phyloP scores from a whole-genome alignment of 2,797 vertebrate species.

The Pseudochirops cupreus region DNA sequence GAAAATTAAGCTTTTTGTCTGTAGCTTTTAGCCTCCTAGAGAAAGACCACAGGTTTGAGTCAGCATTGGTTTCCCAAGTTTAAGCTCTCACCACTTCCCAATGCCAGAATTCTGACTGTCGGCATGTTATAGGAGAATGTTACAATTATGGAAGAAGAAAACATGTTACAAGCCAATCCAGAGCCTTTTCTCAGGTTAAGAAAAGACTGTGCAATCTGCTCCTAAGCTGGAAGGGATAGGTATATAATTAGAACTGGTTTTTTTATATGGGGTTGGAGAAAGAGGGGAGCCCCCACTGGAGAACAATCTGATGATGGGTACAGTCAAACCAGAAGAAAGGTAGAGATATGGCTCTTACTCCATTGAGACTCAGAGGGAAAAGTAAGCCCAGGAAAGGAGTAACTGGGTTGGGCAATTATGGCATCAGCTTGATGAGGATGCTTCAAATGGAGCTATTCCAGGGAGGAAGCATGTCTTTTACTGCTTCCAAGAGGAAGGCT shows the following conservation, averaged over 20 bases:
- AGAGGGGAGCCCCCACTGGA: neutral
- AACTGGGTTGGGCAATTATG: neutral
- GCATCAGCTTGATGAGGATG: neutral
- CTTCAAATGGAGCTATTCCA: neutral
- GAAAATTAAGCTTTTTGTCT: slow-evolving; percentile 5
- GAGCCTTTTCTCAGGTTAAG: neutral
- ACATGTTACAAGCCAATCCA: neutral
- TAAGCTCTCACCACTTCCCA: neutral
- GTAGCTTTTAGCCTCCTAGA: neutral
- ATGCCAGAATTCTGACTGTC: slow-evolving; percentile 20
- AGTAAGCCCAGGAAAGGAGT: neutral
- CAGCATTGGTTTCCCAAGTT: neutral
- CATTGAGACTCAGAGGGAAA: neutral
- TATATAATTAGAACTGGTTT: neutral
- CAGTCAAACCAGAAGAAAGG: neutral
- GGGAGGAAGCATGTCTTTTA: neutral
- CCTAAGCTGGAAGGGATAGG: neutral
- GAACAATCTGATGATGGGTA: neutral
- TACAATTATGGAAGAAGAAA: slow-evolving; percentile 41
- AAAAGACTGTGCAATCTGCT: slow-evolving; percentile 24
- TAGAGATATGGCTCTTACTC: neutral
- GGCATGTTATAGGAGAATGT: neutral
- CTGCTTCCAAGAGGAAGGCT: neutral
- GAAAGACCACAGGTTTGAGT: neutral
- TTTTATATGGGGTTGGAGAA: neutral